phyloP scores from a whole-genome alignment of 1,140 invertebrate genomes.

The Hylaeus volcanicus region DNA sequence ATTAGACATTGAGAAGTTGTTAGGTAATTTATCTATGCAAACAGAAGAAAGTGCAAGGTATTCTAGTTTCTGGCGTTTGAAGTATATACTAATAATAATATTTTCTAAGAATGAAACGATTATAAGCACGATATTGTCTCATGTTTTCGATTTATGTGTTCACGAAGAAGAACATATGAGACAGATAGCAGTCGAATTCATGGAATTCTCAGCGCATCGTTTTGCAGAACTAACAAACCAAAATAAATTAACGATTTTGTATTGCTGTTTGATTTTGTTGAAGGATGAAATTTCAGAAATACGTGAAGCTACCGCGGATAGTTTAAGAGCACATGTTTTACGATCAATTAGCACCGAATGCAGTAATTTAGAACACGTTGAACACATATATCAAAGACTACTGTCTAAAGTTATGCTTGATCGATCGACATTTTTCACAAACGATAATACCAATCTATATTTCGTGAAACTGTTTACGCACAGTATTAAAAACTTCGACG shows the following conservation, averaged over 20 bases:
- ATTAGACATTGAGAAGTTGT: slow-evolving; percentile 15
- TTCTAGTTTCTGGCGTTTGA: slow-evolving; percentile 24
- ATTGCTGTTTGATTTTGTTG: slow-evolving; percentile 57
- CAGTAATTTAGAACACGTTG: slow-evolving; percentile 4
- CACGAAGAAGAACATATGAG: slow-evolving; percentile 26
- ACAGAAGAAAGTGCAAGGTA: not conserved
- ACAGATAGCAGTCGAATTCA: slow-evolving; percentile 32
- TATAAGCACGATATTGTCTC: slow-evolving; percentile 19
- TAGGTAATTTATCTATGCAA: slow-evolving; percentile 15
- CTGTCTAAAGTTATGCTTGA: slow-evolving; percentile 19
- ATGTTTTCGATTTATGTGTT: slow-evolving; percentile 19
- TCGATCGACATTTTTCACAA: not conserved
- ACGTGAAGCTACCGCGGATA: slow-evolving; percentile 28
- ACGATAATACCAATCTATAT: not conserved
- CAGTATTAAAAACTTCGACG: slow-evolving; percentile 24
- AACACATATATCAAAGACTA: slow-evolving; percentile 45
- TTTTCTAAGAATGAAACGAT: slow-evolving; percentile 33
- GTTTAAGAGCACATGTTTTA: slow-evolving; percentile 25
- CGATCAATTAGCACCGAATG: not conserved
- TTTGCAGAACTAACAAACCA: slow-evolving; percentile 29
- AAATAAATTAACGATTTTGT: slow-evolving; percentile 36
- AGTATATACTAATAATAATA: slow-evolving; percentile 31
- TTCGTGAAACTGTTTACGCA: slow-evolving; percentile 41
- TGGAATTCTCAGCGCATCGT: slow-evolving; percentile 44
- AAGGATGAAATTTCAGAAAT: slow-evolving; percentile 62